These are phyloP conservation scores for Chrysolina oricalcia DNA, from an alignment of 2,888 invertebrate genomes.

Conservation along the genomic window DNA sequence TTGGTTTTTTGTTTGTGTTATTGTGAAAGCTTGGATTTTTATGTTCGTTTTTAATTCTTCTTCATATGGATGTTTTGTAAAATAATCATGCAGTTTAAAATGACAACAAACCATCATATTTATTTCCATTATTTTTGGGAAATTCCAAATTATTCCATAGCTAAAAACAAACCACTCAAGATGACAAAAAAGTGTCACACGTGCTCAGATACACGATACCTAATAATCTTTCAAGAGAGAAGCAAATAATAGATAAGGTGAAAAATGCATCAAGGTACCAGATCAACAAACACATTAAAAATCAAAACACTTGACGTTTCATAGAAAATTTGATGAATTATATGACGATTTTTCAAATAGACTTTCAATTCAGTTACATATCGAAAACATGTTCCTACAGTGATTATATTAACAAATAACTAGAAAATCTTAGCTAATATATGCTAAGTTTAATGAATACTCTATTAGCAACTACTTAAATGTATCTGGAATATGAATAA, in stretches of 20 bases:
- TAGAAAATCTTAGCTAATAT: too few relatives aligned
- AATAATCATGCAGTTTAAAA: neutral
- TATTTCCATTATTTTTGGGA: neutral
- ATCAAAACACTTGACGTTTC: neutral
- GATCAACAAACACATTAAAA: neutral
- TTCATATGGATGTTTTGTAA: too few relatives aligned
- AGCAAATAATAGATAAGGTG: conserved; percentile 1
- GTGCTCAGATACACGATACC: neutral
- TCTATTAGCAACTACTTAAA: too few relatives aligned
- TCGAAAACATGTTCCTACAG: too few relatives aligned
- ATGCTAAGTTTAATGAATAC: too few relatives aligned
- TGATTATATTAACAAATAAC: too few relatives aligned
- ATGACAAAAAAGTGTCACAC: neutral
- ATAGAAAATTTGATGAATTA: neutral
- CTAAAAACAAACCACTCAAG: neutral
- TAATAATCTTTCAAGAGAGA: neutral
- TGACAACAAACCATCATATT: neutral
- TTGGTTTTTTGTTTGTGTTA: too few relatives aligned
- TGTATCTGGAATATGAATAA: too few relatives aligned
- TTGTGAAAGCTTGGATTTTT: too few relatives aligned
- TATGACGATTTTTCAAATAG: neutral
- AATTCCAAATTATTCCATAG: neutral
- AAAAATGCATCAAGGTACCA: too few relatives aligned
- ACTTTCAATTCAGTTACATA: too few relatives aligned
- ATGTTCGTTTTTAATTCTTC: too few relatives aligned